A percentile compares a stretch with the other conserved stretches of the same genome.
These are phyloP conservation scores for Haplochromis vanheusdeni DNA, from an alignment of 2,113 vertebrate species.

Conservation along the genomic window DNA sequence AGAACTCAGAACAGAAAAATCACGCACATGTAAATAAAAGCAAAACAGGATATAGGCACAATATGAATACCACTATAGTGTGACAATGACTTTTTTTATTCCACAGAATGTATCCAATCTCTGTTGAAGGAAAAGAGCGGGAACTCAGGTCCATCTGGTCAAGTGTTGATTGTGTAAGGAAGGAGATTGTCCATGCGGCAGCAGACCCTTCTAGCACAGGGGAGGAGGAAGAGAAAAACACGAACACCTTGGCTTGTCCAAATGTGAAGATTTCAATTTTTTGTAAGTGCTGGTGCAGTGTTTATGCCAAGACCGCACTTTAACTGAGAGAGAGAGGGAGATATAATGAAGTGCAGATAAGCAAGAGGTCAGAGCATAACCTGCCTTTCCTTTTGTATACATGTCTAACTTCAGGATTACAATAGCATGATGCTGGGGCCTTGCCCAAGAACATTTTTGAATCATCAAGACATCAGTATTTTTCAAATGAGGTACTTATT, in stretches of 20 bases:
- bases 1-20: background rate
- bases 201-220: background rate
- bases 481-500: background rate
- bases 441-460: background rate
- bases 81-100: background rate
- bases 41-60: background rate
- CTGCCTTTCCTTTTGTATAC: background rate
- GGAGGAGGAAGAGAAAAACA: background rate
- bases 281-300: background rate
- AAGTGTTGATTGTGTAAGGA: slow-evolving; percentile 37
- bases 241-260: background rate
- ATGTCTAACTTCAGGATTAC: background rate
- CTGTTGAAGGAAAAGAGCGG: slow-evolving; percentile 19
- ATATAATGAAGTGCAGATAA: background rate
- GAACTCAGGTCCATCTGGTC: slow-evolving; percentile 25
- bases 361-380: background rate
- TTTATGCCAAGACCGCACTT: background rate
- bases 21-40: background rate
- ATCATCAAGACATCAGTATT: background rate
- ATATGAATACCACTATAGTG: background rate
- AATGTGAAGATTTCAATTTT: background rate
- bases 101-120: slow-evolving; percentile 19
- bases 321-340: background rate
- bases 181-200: slow-evolving; percentile 5
- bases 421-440: background rate